These are phyloP conservation scores for Eupithecia subfuscata DNA, from an alignment of 2,888 invertebrate species.

Conservation along the genomic window DNA sequence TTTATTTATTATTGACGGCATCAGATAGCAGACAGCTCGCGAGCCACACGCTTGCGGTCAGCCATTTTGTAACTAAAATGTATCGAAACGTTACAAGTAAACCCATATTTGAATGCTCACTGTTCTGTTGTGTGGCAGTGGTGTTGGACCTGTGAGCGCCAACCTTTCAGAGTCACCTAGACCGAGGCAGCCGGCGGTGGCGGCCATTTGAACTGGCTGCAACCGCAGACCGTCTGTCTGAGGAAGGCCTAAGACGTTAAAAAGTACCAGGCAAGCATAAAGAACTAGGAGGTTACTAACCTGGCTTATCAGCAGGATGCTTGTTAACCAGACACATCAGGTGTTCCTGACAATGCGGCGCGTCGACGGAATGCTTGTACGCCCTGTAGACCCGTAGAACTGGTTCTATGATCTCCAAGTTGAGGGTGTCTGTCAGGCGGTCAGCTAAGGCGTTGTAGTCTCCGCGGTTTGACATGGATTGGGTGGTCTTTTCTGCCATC, in stretches of 20 bases:
- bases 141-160: too few species aligned
- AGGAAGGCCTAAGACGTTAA: neutral
- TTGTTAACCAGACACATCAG: constrained; percentile 91
- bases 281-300: constrained; percentile 45
- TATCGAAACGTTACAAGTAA: too few species aligned
- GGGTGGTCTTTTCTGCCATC: constrained; percentile 88
- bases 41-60: too few species aligned
- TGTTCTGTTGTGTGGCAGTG: too few species aligned
- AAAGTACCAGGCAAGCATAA: constrained; percentile 5
- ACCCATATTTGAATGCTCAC: too few species aligned
- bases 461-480: constrained; percentile 84
- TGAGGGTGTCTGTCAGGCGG: constrained; percentile 90
- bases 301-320: constrained; percentile 80
- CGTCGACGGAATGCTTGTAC: constrained; percentile 88
- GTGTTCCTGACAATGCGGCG: constrained; percentile 90
- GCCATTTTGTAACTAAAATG: too few species aligned
- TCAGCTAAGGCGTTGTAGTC: constrained; percentile 90
- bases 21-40: too few species aligned
- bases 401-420: constrained; percentile 92
- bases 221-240: too few species aligned
- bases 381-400: constrained; percentile 92
- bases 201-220: too few species aligned
- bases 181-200: too few species aligned
- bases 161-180: too few species aligned
- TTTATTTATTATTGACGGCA: too few species aligned